Conservation (phyloP, 2,797 vertebrate genomes). For the Pangasius djambal region DNA sequence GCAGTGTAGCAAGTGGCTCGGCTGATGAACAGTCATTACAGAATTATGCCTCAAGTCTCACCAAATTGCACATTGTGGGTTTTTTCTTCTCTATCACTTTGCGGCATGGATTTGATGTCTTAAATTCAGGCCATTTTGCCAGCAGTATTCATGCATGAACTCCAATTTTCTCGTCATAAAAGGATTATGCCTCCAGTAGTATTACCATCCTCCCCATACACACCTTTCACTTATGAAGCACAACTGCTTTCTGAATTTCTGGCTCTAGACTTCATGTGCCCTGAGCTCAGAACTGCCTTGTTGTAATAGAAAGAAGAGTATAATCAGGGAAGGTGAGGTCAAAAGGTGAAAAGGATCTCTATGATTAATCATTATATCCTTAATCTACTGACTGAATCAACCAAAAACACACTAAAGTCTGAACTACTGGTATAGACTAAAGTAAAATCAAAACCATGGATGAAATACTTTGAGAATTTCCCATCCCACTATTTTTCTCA, state of each 20-base stretch:
- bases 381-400: background rate
- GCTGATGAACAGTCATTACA: slow-evolving; percentile 55
- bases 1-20: slow-evolving; percentile 35
- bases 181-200: slow-evolving; percentile 63
- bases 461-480: background rate
- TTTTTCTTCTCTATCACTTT: slow-evolving; percentile 41
- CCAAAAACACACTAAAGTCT: background rate
- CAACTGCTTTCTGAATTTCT: slow-evolving; percentile 53
- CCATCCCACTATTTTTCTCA: background rate
- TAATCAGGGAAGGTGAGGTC: background rate
- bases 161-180: slow-evolving; percentile 69
- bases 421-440: background rate
- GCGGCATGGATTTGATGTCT: slow-evolving; percentile 64
- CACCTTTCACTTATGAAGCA: slow-evolving; percentile 58
- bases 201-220: slow-evolving; percentile 42
- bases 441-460: background rate
- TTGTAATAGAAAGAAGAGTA: slow-evolving; percentile 7
- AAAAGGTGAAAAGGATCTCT: slow-evolving; percentile 22
- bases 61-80: slow-evolving; percentile 58
- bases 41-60: slow-evolving; percentile 60
- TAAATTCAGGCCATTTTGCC: slow-evolving; percentile 63
- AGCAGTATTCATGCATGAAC: slow-evolving; percentile 66
- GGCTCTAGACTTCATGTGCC: slow-evolving; percentile 29
- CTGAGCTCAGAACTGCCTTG: background rate
- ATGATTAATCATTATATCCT: background rate